Percentiles rank a stretch among this genome's conserved stretches.
These are phyloP conservation scores for Actinemys pallida DNA, from an alignment of 2,113 vertebrate genomes.

Conservation along the genomic window DNA sequence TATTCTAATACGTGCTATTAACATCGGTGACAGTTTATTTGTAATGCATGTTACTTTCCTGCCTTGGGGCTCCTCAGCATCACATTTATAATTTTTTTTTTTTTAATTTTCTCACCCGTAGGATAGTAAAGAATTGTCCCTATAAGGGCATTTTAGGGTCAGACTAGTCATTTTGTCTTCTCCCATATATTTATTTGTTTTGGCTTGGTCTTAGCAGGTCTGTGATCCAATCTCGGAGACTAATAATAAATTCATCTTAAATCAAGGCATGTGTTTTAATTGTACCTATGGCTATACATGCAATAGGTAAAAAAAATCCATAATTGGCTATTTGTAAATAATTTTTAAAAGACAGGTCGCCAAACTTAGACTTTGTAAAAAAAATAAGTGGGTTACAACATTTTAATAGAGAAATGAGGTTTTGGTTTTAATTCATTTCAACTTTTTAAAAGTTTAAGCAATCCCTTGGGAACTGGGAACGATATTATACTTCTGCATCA, in stretches of 20 bases:
- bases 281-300: background rate
- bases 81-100: background rate
- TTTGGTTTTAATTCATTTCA: background rate
- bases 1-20: background rate
- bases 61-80: background rate
- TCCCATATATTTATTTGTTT: background rate
- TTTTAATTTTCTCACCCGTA: background rate
- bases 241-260: background rate
- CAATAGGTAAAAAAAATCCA: background rate
- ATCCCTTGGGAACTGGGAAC: background rate
- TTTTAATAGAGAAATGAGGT: background rate
- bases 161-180: background rate
- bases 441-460: background rate
- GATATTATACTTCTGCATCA: background rate
- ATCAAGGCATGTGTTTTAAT: background rate
- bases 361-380: background rate
- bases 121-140: background rate
- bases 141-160: background rate
- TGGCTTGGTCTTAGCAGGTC: background rate
- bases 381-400: background rate
- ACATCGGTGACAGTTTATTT: background rate
- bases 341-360: background rate
- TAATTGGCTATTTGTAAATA: background rate
- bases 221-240: background rate
- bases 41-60: background rate